These are phyloP conservation scores for Ophiodon elongatus DNA, from an alignment of 2,113 vertebrate genomes.

Conservation along the genomic window DNA sequence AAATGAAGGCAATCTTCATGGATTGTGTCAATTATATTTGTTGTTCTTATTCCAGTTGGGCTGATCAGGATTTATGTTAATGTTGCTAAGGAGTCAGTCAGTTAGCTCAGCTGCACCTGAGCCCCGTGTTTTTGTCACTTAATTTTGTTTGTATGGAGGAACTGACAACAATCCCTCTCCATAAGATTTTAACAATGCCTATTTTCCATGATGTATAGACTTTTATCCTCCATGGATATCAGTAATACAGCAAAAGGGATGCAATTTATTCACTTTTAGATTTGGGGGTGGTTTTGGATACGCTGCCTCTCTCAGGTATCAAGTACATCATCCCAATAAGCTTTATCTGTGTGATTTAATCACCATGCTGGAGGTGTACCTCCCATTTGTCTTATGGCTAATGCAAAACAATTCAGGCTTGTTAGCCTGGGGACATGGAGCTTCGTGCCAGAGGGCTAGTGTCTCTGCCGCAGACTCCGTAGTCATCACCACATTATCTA, in stretches of 20 bases:
- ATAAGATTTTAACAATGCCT: background rate
- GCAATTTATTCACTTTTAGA: background rate
- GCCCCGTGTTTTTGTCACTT: no score
- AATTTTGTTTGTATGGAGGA: no score
- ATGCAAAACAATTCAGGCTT: conserved; percentile 49
- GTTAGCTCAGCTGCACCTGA: no score
- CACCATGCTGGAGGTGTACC: conserved; percentile 43
- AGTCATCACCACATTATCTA: conserved; percentile 37
- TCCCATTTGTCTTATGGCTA: conserved; percentile 43
- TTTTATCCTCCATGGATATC: background rate
- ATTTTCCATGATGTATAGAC: background rate
- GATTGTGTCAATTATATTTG: no score
- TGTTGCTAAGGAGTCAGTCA: no score
- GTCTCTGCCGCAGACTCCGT: background rate
- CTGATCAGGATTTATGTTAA: no score
- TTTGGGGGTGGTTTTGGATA: background rate
- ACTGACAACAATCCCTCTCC: no score
- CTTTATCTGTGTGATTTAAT: conserved; percentile 48
- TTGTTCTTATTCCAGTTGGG: no score
- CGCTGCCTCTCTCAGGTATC: conserved; percentile 15
- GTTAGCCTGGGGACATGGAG: conserved; percentile 35
- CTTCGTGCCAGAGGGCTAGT: conserved; percentile 5
- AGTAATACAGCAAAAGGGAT: background rate
- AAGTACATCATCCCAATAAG: conserved; percentile 38
- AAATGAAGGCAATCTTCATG: no score